phyloP scores from a whole-genome alignment of 2,113 vertebrate genomes.

The Hyperopisus bebe region DNA sequence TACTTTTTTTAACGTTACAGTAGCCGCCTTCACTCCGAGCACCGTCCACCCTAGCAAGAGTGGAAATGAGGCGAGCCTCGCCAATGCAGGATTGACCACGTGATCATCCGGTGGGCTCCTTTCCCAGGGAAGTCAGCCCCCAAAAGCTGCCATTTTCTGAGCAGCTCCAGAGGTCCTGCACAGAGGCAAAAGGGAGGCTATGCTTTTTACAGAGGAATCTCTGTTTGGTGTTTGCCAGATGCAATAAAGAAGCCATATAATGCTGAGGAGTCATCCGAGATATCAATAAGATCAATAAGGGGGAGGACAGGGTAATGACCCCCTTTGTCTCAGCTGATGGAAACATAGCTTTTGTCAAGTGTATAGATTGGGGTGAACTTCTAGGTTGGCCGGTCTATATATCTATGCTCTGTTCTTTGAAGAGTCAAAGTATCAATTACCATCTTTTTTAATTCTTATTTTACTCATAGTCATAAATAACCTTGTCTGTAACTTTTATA shows the following conservation, averaged over 20 bases:
- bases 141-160: not conserved
- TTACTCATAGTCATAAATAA: not conserved
- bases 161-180: not conserved
- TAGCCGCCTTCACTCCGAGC: not conserved
- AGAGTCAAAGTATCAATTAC: not conserved
- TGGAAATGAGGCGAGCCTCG: not conserved
- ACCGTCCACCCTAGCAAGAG: not conserved
- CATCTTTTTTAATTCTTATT: not conserved
- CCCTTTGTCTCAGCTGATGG: conserved; percentile 2
- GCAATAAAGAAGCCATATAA: not conserved
- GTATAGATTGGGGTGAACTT: not conserved
- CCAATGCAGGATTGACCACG: too few species aligned
- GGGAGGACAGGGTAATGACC: not conserved
- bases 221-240: not conserved
- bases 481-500: not conserved
- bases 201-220: not conserved
- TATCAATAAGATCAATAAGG: not conserved
- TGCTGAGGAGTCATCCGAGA: not conserved
- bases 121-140: not conserved
- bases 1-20: not conserved
- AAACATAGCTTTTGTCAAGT: conserved; percentile 4
- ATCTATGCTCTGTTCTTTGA: not conserved
- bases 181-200: not conserved
- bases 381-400: not conserved
- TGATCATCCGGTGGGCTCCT: not conserved